phyloP scores from a whole-genome alignment of 2,888 invertebrate species.

The Dione juno region DNA sequence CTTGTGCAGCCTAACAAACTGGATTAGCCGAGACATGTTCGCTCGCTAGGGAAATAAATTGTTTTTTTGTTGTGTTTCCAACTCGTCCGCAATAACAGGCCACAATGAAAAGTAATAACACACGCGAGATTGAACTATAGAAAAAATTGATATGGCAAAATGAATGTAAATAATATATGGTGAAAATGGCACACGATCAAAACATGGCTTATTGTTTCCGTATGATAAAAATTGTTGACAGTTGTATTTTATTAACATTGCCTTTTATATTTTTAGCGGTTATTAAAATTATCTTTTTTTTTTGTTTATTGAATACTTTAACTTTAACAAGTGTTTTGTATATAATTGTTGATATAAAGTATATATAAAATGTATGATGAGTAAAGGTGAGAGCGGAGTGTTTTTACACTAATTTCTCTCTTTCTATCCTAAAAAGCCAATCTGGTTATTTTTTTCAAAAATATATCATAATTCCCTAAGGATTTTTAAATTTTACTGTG shows the following conservation, averaged over 20 bases:
- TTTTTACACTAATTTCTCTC: no score
- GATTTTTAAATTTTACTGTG: no score
- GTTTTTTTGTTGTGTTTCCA: constrained; percentile 70
- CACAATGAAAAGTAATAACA: constrained; percentile 73
- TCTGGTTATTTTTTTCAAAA: no score
- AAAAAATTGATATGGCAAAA: constrained; percentile 53
- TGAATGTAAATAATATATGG: constrained; percentile 20
- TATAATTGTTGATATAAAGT: no score
- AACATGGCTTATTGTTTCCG: constrained; percentile 24
- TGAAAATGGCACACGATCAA: constrained; percentile 14
- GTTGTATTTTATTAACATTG: constrained; percentile 26
- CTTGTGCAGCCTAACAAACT: constrained; percentile 81
- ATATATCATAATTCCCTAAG: no score
- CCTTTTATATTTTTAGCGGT: background rate
- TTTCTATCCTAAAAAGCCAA: no score
- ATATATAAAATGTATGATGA: no score
- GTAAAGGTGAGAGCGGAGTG: no score
- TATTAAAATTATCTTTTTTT: background rate
- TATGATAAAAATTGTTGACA: constrained; percentile 25
- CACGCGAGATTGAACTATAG: constrained; percentile 63
- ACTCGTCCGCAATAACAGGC: constrained; percentile 71
- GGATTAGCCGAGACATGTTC: constrained; percentile 81
- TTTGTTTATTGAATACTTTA: background rate
- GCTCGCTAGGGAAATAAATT: constrained; percentile 80
- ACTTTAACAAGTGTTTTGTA: no score